Base-by-base conservation (phyloP, 1,140 invertebrate species). In the Aethina tumida region DNA sequence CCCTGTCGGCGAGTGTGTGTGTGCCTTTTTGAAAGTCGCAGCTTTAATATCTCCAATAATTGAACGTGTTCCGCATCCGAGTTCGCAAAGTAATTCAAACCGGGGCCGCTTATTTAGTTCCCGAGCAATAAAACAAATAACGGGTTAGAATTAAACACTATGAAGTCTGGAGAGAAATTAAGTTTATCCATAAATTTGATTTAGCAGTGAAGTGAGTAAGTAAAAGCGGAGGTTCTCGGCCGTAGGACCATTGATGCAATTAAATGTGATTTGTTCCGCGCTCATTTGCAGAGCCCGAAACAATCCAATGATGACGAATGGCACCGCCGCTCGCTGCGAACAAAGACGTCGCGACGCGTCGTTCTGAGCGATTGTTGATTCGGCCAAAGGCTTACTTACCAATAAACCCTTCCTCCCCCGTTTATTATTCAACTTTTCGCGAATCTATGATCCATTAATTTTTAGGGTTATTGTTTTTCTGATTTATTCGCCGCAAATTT, bases 121-220 rank as follows among this genome's bases (percentile, higher is more conserved):
- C 24, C 41, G 38, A 35, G 50, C 53, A 55, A 52, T 60, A 60
- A 60, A 58, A 52, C 55, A 60, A 58, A 58, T 55, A 58, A 58
- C 50, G 58, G 54, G 47, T 52, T 47, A 50, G 52, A 59, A 59
- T 56, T 59, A 59, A 57, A 57, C 53, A 59, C 56, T 54, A 57
- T 59, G 57, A 57, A 61, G 50, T 61, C 46, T 55, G 43, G 52
- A 52, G 53, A 53, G 50, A 59, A 59, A 59, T 59, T 59, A 61
- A 61, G 57, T 61, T 61, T 61, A 57, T 59, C 59, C 57, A 61
- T 61, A 61, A 61, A 61, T 59, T 60, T 60, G 59, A 59, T 59
- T 61, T 61, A 59, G 56, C 56, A 53, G 52, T 51, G 54, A 59
- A 55, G 47, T 51, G 53, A 52, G 44, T 47, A 47, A 53, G 52